Percentiles rank a stretch among this genome's conserved stretches.
Conservation (phyloP, 2,113 vertebrate genomes). For the Lota lota region DNA sequence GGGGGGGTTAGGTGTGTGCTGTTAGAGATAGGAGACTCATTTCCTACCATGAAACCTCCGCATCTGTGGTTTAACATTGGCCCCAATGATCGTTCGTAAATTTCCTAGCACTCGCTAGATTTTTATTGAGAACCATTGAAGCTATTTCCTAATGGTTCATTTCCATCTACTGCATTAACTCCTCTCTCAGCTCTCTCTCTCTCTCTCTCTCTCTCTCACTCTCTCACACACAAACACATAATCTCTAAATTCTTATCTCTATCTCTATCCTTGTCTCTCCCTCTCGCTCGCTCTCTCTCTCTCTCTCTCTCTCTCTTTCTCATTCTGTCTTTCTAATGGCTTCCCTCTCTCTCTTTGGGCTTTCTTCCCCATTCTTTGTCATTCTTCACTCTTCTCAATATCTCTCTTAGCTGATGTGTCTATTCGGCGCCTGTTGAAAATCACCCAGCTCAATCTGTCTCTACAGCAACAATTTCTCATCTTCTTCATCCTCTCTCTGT, state of each 20-base stretch:
- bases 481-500: too few relatives aligned
- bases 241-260: too few relatives aligned
- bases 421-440: too few relatives aligned
- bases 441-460: too few relatives aligned
- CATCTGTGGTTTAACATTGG: slow-evolving; percentile 22
- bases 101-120: slow-evolving; percentile 6
- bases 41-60: slow-evolving; percentile 12
- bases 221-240: neutral
- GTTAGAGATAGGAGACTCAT: neutral
- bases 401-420: neutral
- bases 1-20: neutral
- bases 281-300: neutral
- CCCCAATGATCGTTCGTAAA: slow-evolving; percentile 33
- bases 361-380: too few relatives aligned
- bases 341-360: neutral
- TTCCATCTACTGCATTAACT: slow-evolving; percentile 23
- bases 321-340: neutral
- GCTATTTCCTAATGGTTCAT: slow-evolving; percentile 41
- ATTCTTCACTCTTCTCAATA: neutral
- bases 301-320: neutral
- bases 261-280: neutral
- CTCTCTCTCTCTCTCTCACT: neutral
- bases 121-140: slow-evolving; percentile 33
- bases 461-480: too few relatives aligned
- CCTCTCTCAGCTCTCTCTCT: slow-evolving; percentile 13